Evolutionary conservation across 2,888 invertebrate species (phyloP), one percentile per base, ranked within the genome.

Genomic region (Zhengitettix transpicula): DNA sequence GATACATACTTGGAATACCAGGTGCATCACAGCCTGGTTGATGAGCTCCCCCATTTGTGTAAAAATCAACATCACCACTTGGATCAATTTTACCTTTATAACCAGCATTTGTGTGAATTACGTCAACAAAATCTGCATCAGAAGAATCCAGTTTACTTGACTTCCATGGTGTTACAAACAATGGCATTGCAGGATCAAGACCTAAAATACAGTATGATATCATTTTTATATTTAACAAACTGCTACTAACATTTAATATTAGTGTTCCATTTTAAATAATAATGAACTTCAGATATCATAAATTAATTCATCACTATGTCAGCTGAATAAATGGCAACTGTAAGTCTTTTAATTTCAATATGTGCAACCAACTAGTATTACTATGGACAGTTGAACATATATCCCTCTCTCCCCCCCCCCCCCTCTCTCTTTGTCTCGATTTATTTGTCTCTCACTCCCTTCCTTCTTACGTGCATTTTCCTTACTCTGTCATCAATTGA

Each of bases 21-120:
- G 73, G 73, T 10, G 47, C 53, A 16, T 41, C 40, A 68, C 86
- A 86, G 0, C 84, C 85, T 0, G 84, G 84, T 65, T 85, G 85
- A 52, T 77, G 73, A 42, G 81, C 75, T 0, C 86, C 86, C 0
- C 85, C 85, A 66, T 86, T 86, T 69, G 84, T 75, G 66, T 84
- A 87, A 68, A 85, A 86, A 67, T 87, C 86, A 0, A 81, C 78
- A 67, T 85, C 83, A 0, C 86, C 86, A 64, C 81, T 79, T 42
- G 78, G 73, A 65, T 83, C 80, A 16, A 82, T 69, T 65, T 82
- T 81, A 0, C 86, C 86, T 66, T 85, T 82, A 1, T 83, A 71
- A 64, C 85, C 77, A 0, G 84, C 83, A 67, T 85, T 85, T 0
- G 85, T 84, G 66, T 87, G 86, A 57, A 84, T 76, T 1, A 85